These are phyloP conservation scores for Marronus borbonicus DNA, from an alignment of 2,888 invertebrate genomes.

Conservation along the genomic window DNA sequence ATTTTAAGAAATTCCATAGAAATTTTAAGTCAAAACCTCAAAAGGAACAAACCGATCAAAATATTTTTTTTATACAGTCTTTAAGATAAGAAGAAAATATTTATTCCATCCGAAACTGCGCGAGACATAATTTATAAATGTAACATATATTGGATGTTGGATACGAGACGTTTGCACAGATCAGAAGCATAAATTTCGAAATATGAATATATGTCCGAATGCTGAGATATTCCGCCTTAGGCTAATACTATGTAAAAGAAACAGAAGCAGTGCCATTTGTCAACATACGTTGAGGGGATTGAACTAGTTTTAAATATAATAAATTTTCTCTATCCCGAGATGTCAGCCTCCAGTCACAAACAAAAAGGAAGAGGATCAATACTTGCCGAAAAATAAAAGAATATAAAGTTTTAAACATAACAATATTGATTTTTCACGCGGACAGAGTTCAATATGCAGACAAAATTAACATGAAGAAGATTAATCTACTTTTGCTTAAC, in stretches of 20 bases:
- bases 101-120: neutral
- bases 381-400: slow-evolving; percentile 3
- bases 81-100: no score
- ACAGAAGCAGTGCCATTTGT: slow-evolving; percentile 37
- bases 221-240: slow-evolving; percentile 19
- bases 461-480: no score
- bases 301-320: slow-evolving; percentile 46
- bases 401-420: slow-evolving; percentile 6
- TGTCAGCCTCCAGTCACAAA: slow-evolving; percentile 33
- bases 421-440: neutral
- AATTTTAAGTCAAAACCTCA: no score
- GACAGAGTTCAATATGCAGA: no score
- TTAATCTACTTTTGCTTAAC: no score
- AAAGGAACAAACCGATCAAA: no score
- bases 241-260: slow-evolving; percentile 18
- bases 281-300: slow-evolving; percentile 34
- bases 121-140: slow-evolving; percentile 4
- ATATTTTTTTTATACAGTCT: no score
- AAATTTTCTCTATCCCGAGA: slow-evolving; percentile 17
- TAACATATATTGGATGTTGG: neutral
- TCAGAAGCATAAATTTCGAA: slow-evolving; percentile 32
- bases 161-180: neutral
- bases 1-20: no score
- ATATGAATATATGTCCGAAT: slow-evolving; percentile 9
- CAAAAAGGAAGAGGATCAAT: slow-evolving; percentile 36